Evolutionary conservation across 2,888 invertebrate species (phyloP), one percentile per base, ranked within the genome.

Genomic region (Synergus laeviventris): DNA sequence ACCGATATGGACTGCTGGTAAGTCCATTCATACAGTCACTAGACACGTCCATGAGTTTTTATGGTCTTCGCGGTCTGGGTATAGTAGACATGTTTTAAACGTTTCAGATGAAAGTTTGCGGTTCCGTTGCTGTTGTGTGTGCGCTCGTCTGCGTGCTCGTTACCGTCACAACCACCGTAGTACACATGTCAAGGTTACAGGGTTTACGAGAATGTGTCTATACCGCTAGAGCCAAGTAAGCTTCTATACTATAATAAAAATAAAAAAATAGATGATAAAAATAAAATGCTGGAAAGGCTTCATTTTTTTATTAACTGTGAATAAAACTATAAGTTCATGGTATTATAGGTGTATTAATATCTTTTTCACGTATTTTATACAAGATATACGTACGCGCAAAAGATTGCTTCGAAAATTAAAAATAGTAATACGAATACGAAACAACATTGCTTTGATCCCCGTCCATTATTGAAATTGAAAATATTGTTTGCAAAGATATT

Each of bases 1-100:
- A 97, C 91, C 93, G 97, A 88, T 96, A 96, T 91, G 96, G 96
- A 91, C 95, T 96, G 92, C 93, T 97, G 95, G 97, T 97, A 92
- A 95, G 95, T 83, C 77, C 76, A 59, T 70, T 70, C 70, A 70
- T 70, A 70, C 45, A 70, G 16, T 31, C 49, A 31, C 11, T 70
- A 70, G 45, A 49, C 66, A 70, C 45, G 45, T 49, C 66, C 21
- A 45, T 24, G 11, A 31, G 62, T 64, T 73, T 21, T 59, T 24
- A 73, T 21, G 16, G 59, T 62, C 39, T 56, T 59, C 24, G 14
- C 12, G 56, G 74, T 62, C 16, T 64, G 56, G 31, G 54, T 74
- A n/a, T n/a, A 73, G 74, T 77, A 70, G 42, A 62, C 24, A 74
- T 31, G 31, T 18, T 54, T 73, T 60, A 76, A 66, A 79, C 45